Conservation (phyloP, 2,797 vertebrate species). For the Acanthopagrus latus region DNA sequence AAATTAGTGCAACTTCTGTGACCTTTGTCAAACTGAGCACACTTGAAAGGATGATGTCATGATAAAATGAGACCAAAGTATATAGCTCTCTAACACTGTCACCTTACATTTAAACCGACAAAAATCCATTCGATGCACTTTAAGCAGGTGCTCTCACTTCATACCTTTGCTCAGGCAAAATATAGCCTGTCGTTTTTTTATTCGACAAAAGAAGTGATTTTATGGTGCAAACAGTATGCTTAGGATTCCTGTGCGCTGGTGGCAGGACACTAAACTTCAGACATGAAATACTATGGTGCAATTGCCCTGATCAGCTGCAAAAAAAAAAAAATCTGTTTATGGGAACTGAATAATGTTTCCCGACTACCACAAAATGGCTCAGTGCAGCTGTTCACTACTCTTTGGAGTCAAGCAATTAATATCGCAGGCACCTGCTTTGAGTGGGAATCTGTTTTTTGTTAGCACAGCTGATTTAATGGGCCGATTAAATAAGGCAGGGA, state of each 20-base stretch:
- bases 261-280: not conserved
- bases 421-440: constrained; percentile 19
- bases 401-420: constrained; percentile 42
- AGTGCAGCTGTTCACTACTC: constrained; percentile 19
- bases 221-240: not conserved
- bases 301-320: constrained; percentile 2
- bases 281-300: not conserved
- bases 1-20: not conserved
- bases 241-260: not conserved
- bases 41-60: constrained; percentile 16
- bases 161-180: not conserved
- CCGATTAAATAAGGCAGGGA: constrained; percentile 42
- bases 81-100: not conserved
- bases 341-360: constrained; percentile 16
- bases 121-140: constrained; percentile 21
- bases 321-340: not conserved
- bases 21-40: not conserved
- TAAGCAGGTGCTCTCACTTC: not conserved
- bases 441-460: constrained; percentile 18
- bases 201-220: not conserved
- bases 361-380: constrained; percentile 9
- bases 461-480: constrained; percentile 48
- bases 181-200: not conserved
- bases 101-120: not conserved
- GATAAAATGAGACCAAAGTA: constrained; percentile 1